A percentile compares a stretch with the other conserved stretches of the same genome.
These are phyloP conservation scores for Nilaparvata lugens DNA, from an alignment of 1,140 invertebrate species.

Conservation along the genomic window DNA sequence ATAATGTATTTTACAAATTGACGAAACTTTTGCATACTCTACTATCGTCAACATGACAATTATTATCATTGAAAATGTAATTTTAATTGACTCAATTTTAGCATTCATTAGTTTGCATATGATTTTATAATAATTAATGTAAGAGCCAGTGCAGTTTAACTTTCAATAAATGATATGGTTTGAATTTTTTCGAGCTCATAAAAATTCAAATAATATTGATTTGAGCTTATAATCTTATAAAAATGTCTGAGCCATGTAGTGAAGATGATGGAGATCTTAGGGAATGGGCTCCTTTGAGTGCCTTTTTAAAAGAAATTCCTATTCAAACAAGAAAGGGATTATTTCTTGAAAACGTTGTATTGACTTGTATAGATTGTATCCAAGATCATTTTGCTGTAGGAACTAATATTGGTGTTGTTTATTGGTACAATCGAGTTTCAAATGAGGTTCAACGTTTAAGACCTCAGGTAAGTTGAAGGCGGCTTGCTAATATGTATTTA, in stretches of 20 bases:
- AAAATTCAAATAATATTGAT: no score
- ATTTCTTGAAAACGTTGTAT: conserved; percentile 64
- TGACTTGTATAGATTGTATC: conserved; percentile 75
- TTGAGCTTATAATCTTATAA: neutral
- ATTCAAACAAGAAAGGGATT: conserved; percentile 65
- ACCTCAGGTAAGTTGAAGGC: conserved; percentile 69
- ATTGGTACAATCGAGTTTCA: conserved; percentile 72
- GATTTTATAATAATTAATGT: no score
- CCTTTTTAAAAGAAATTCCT: conserved; percentile 68
- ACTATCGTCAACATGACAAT: no score
- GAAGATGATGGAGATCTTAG: conserved; percentile 53
- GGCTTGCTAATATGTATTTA: no score
- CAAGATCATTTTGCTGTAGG: conserved; percentile 74
- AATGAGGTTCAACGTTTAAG: conserved; percentile 64
- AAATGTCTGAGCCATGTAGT: conserved; percentile 27
- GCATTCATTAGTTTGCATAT: no score
- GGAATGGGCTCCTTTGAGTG: conserved; percentile 74
- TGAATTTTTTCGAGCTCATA: no score
- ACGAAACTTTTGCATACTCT: no score
- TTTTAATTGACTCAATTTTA: no score
- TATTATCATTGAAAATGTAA: no score
- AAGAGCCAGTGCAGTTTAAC: no score
- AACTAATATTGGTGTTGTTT: conserved; percentile 75
- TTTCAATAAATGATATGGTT: no score
- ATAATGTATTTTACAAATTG: no score